Percentiles rank a stretch among this genome's conserved stretches.
These are phyloP conservation scores for Phymatocera aterrima DNA, from an alignment of 2,888 invertebrate species.

Conservation along the genomic window DNA sequence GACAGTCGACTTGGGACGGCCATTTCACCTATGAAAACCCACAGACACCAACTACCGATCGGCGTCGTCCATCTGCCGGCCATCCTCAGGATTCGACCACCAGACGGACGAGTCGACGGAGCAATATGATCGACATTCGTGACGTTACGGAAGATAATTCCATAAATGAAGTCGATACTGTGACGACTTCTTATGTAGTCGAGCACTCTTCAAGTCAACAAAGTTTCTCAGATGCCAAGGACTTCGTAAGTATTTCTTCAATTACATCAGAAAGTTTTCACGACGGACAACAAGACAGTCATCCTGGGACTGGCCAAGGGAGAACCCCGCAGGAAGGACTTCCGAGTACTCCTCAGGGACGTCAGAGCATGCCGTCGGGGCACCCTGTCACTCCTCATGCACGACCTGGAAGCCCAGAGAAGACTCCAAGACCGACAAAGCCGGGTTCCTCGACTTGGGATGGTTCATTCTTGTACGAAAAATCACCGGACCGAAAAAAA, in stretches of 20 bases:
- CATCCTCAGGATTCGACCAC: constrained; percentile 45
- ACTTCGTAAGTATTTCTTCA: constrained; percentile 56
- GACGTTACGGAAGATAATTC: constrained; percentile 66
- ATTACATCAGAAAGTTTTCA: constrained; percentile 54
- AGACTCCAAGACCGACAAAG: constrained; percentile 33
- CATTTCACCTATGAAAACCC: constrained; percentile 77
- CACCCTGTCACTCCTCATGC: constrained; percentile 25
- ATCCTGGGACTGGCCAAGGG: constrained; percentile 31
- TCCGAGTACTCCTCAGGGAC: constrained; percentile 24
- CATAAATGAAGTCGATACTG: constrained; percentile 67
- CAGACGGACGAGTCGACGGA: constrained; percentile 51
- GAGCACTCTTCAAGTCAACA: constrained; percentile 67
- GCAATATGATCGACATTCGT: constrained; percentile 60
- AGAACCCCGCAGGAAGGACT: constrained; percentile 43
- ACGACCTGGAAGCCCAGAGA: constrained; percentile 23
- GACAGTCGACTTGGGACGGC: constrained; percentile 76
- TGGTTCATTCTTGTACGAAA: constrained; percentile 37
- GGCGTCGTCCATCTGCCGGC: constrained; percentile 15
- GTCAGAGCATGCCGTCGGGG: too few relatives aligned
- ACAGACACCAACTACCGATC: constrained; percentile 51
- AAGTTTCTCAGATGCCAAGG: constrained; percentile 61
- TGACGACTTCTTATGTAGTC: constrained; percentile 65
- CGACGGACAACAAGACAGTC: constrained; percentile 46
- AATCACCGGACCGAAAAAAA: constrained; percentile 48
- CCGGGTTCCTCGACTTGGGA: constrained; percentile 42